Percentiles rank a stretch among this genome's conserved stretches.
These are phyloP conservation scores for Neosalanx taihuensis DNA, from an alignment of 2,797 vertebrate genomes.

Conservation along the genomic window DNA sequence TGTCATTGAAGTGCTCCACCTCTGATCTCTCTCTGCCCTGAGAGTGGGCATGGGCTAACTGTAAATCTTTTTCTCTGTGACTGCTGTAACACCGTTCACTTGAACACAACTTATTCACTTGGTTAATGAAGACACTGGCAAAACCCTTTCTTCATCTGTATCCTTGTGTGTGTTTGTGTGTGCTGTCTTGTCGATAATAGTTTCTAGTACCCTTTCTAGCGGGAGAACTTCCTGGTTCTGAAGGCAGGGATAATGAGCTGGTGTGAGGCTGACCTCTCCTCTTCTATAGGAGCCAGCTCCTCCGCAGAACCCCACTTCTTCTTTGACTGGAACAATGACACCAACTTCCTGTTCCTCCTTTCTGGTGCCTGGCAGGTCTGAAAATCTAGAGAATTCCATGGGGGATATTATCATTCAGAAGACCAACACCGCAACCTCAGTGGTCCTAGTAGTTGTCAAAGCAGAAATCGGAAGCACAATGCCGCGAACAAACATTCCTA, in stretches of 20 bases:
- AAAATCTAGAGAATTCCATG: slow-evolving; percentile 49
- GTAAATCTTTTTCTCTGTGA: too few species aligned
- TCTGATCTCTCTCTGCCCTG: too few species aligned
- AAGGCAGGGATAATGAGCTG: slow-evolving; percentile 55
- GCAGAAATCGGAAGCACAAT: neutral
- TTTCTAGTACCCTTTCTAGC: slow-evolving; percentile 36
- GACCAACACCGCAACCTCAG: neutral
- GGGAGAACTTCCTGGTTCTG: slow-evolving; percentile 65
- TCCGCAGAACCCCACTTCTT: slow-evolving; percentile 71
- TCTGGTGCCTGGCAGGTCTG: slow-evolving; percentile 63
- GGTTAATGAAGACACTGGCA: too few species aligned
- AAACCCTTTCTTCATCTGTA: too few species aligned
- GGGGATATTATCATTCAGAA: slow-evolving; percentile 1
- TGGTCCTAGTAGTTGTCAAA: neutral
- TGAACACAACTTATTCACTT: too few species aligned
- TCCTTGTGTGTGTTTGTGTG: neutral
- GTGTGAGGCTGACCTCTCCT: slow-evolving; percentile 50
- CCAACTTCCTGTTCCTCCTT: slow-evolving; percentile 75
- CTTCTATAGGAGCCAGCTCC: slow-evolving; percentile 63
- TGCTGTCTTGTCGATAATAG: neutral
- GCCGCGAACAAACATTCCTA: neutral
- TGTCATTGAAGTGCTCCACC: neutral
- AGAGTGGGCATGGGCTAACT: too few species aligned
- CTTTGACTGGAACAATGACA: slow-evolving; percentile 71
- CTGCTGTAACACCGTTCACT: too few species aligned